Conservation (phyloP, 1,140 invertebrate species). For the Diorhabda sublineata region DNA sequence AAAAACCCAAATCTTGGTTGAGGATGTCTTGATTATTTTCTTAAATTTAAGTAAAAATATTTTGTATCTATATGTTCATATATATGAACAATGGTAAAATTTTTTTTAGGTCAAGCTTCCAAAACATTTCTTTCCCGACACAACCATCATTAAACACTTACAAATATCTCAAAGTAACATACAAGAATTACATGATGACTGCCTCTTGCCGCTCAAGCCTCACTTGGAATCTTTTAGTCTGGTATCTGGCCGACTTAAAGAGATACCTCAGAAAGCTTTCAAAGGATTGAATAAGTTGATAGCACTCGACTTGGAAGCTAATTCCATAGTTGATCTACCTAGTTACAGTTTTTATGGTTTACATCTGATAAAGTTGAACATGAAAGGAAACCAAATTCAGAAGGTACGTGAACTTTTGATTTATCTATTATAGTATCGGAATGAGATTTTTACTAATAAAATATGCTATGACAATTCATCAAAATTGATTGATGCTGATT, state of each 20-base stretch:
- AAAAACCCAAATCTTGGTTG: too few species aligned
- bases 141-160: conserved; percentile 70
- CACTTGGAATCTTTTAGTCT: conserved; percentile 77
- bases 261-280: conserved; percentile 77
- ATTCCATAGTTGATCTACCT: conserved; percentile 75
- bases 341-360: conserved; percentile 85
- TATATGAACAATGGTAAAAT: neutral
- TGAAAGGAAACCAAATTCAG: conserved; percentile 76
- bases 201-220: conserved; percentile 65
- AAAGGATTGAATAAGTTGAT: conserved; percentile 66
- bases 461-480: neutral
- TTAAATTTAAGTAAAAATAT: too few species aligned
- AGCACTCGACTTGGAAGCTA: conserved; percentile 79
- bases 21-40: too few species aligned
- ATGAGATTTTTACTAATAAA: conserved; percentile 1
- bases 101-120: conserved; percentile 56
- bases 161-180: conserved; percentile 80
- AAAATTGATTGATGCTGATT: too few species aligned
- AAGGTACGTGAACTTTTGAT: conserved; percentile 41
- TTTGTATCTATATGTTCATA: neutral
- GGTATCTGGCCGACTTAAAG: conserved; percentile 72
- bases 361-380: conserved; percentile 73
- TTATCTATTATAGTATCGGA: neutral
- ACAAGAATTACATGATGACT: conserved; percentile 68
- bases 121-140: conserved; percentile 64